These are phyloP conservation scores for Parauchenoglanis punctatus DNA, from an alignment of 2,797 vertebrate genomes.

Conservation along the genomic window DNA sequence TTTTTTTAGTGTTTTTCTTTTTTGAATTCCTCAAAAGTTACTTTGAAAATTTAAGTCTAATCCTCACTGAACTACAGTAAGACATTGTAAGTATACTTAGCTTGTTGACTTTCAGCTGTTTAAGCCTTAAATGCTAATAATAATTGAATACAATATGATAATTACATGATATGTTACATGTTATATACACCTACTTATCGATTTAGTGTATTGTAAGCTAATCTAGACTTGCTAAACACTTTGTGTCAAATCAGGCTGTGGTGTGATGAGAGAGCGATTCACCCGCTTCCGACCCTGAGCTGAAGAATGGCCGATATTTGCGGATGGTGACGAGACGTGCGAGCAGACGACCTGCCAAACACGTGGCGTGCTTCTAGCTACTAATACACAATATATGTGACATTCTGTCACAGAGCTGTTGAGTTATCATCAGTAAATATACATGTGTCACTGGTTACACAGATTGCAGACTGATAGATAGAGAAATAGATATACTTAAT, in stretches of 20 bases:
- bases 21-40: too few relatives aligned
- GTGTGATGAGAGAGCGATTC: not conserved
- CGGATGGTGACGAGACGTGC: not conserved
- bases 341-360: not conserved
- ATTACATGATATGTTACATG: too few relatives aligned
- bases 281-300: not conserved
- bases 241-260: not conserved
- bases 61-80: too few relatives aligned
- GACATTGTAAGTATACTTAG: too few relatives aligned
- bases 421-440: not conserved
- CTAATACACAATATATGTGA: not conserved
- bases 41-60: too few relatives aligned
- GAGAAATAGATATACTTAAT: not conserved
- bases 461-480: not conserved
- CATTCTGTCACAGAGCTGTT: not conserved
- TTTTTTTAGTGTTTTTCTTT: too few relatives aligned
- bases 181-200: not conserved
- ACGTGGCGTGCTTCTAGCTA: not conserved
- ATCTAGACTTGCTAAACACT: not conserved
- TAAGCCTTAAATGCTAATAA: too few relatives aligned
- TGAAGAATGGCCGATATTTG: conserved; percentile 21
- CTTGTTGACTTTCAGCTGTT: too few relatives aligned
- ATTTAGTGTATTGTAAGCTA: not conserved
- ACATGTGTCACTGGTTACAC: not conserved
- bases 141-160: too few relatives aligned